Evolutionary conservation across 2,113 vertebrate species (phyloP), one percentile per base, ranked within the genome.

Genomic region (Columba janthina): DNA sequence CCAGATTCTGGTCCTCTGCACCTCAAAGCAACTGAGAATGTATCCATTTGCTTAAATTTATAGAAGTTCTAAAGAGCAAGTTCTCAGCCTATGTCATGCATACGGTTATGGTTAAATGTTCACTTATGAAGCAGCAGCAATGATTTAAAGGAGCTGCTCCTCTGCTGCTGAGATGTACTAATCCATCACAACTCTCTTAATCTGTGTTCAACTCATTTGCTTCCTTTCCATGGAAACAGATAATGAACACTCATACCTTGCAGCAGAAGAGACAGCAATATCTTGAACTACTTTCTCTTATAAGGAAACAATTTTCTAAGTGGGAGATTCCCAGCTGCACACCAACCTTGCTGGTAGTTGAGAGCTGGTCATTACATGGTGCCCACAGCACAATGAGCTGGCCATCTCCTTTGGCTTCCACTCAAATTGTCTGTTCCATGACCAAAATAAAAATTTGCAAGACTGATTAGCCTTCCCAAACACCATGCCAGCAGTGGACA

Each of bases 321-420:
- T 15, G 5, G 29, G 5, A 92, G 26, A 32, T 71, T 71, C n/a
- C 38, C 11, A 28, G 12, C 22, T 56, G 32, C 25, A 10, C 21
- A 32, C 11, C 72, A 77, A 0, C 28, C 46, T 6, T 22, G 34
- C 22, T 18, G 53, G 79, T 18, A 36, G 25, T 2, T 19, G 29
- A 61, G 5, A 44, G 20, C 5, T 24, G 42, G 7, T 13, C 44
- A 18, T 32, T n/a, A 42, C 0, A 0, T 2, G 25, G 14, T 15
- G 24, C 75, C 31, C 31, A 38, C 19, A 0, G 2, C 5, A 82
- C 21, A 6, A 29, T 40, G 21, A 57, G 26, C 34, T 11, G 20
- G 21, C 4, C 5, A 19, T 9, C 31, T 73, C 64, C 40, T 57
- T 44, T 15, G 7, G 4, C 58, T 69, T 69, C 11, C 29, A 48